phyloP scores from a whole-genome alignment of 2,888 invertebrate species.

The Nephrotoma appendiculata region DNA sequence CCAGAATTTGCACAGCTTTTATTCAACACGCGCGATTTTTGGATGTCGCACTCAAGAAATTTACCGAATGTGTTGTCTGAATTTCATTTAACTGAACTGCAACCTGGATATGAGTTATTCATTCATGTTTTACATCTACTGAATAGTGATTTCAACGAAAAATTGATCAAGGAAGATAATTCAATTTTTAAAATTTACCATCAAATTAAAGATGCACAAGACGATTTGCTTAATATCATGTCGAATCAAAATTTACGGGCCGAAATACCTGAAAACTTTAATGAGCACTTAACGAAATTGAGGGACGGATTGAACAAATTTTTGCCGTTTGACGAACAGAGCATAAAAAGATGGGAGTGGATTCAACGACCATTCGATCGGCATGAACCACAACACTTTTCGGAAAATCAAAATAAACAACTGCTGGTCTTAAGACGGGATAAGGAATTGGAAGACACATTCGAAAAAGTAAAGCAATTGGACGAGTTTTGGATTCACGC shows the following conservation, averaged over 20 bases:
- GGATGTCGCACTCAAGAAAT: background rate
- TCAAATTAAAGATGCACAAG: background rate
- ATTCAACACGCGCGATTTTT: background rate
- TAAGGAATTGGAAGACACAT: background rate
- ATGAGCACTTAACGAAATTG: background rate
- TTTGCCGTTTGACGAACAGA: background rate
- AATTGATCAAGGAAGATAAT: background rate
- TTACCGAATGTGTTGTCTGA: background rate
- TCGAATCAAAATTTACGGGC: background rate
- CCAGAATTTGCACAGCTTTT: background rate
- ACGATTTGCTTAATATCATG: background rate
- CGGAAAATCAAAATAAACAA: background rate
- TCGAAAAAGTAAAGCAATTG: background rate
- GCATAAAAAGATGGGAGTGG: background rate
- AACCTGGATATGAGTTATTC: background rate
- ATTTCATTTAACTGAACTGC: background rate
- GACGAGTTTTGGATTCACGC: background rate
- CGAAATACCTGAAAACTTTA: background rate
- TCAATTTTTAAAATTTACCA: background rate
- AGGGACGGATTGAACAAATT: background rate
- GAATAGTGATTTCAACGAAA: background rate
- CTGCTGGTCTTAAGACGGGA: background rate
- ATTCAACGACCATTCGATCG: background rate
- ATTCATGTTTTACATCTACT: background rate
- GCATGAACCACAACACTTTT: background rate